Evolutionary conservation across 2,797 vertebrate species (phyloP).

Genomic region (Arnoldichthys spilopterus): DNA sequence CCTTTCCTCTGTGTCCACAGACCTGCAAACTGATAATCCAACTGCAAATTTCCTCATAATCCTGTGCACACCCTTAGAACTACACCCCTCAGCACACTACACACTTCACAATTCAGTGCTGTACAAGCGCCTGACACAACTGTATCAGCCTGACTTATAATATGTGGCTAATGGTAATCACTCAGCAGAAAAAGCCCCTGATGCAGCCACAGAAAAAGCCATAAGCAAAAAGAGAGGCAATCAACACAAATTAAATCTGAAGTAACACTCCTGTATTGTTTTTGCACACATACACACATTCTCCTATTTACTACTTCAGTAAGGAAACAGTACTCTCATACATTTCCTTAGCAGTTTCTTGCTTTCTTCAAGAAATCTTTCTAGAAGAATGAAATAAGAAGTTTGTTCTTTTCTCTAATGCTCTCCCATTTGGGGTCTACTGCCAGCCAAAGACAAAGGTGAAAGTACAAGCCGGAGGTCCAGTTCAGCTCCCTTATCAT

Average conservation of each 20-base stretch:
- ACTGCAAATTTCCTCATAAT: slow-evolving; percentile 18
- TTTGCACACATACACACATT: not conserved
- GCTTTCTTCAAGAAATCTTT: not conserved
- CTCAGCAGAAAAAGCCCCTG: not conserved
- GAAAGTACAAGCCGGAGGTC: slow-evolving; percentile 33
- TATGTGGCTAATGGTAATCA: slow-evolving; percentile 18
- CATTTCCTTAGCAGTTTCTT: not conserved
- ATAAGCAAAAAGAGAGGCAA: not conserved
- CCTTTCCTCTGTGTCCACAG: slow-evolving; percentile 11
- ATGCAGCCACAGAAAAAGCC: not conserved
- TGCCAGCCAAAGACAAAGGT: slow-evolving; percentile 10
- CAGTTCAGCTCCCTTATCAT: slow-evolving; percentile 40
- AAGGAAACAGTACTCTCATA: not conserved
- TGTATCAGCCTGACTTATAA: slow-evolving; percentile 17
- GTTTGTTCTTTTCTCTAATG: not conserved
- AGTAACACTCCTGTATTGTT: not conserved
- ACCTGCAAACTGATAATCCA: slow-evolving; percentile 21
- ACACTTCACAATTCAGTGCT: not conserved
- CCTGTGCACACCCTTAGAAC: too few species aligned
- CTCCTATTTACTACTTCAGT: not conserved
- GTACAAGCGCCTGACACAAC: slow-evolving; percentile 4
- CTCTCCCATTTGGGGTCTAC: slow-evolving; percentile 2
- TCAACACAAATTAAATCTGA: not conserved
- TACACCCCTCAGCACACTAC: too few species aligned
- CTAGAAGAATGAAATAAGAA: not conserved